phyloP scores from a whole-genome alignment of 2,888 invertebrate species.

The Drosophila cyrtoloma region DNA sequence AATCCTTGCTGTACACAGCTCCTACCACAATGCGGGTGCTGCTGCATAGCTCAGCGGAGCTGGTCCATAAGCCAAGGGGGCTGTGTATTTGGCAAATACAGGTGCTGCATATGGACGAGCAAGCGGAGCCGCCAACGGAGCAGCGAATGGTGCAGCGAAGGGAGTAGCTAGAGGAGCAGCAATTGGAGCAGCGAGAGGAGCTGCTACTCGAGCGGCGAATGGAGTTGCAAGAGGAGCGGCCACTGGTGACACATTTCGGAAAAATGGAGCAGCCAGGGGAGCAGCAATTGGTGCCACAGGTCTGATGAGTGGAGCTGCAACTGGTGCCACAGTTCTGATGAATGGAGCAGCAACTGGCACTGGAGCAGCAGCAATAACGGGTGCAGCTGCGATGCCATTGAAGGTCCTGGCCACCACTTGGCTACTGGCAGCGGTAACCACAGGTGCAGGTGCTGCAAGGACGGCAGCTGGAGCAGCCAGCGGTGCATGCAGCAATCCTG shows the following conservation, averaged over 20 bases:
- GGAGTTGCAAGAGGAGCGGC: conserved; percentile 23
- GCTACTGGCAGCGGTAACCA: conserved; percentile 79
- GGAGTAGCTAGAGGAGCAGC: conserved; percentile 36
- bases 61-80: conserved; percentile 60
- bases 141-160: conserved; percentile 33
- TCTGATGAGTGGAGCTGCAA: conserved; percentile 46
- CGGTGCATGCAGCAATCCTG: conserved; percentile 60
- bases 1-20: conserved; percentile 39
- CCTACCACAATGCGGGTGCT: conserved; percentile 67
- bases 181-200: conserved; percentile 7
- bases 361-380: conserved; percentile 57
- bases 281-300: conserved; percentile 48
- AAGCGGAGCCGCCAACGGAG: conserved; percentile 39
- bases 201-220: conserved; percentile 13
- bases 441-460: conserved; percentile 70
- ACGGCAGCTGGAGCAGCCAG: conserved; percentile 57
- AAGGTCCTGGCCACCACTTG: conserved; percentile 74
- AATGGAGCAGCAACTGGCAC: conserved; percentile 42
- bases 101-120: conserved; percentile 53
- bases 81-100: conserved; percentile 53
- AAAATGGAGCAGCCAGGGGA: neutral
- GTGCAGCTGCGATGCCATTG: conserved; percentile 77
- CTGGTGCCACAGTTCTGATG: conserved; percentile 25
- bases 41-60: conserved; percentile 59
- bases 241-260: neutral